Conservation (phyloP, 2,888 invertebrate species). For the Cheilosia impressa region DNA sequence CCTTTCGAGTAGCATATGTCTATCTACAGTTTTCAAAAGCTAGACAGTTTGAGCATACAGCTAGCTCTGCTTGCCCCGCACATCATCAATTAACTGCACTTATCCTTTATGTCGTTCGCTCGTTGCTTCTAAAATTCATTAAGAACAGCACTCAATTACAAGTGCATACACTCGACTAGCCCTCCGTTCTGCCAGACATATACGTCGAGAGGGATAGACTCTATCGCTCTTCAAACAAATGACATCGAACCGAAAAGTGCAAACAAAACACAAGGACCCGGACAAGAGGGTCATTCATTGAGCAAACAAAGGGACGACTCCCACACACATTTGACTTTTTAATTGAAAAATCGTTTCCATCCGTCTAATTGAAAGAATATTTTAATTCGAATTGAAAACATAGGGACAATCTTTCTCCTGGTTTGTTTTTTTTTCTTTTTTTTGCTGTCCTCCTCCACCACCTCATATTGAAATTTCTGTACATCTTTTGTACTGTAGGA, state of each 20-base stretch:
- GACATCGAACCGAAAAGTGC: conserved; percentile 66
- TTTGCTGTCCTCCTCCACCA: background rate
- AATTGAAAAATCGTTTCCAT: conserved; percentile 71
- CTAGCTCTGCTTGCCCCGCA: background rate
- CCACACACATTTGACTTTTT: conserved; percentile 66
- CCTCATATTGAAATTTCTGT: conserved; percentile 4
- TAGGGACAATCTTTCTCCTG: conserved; percentile 11
- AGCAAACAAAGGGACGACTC: conserved; percentile 64
- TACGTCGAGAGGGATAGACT: background rate
- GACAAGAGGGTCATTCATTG: conserved; percentile 64
- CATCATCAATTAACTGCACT: conserved; percentile 68
- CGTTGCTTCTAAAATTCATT: conserved; percentile 68
- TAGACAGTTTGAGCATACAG: conserved; percentile 17
- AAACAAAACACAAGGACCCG: conserved; percentile 70
- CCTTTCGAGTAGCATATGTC: conserved; percentile 36
- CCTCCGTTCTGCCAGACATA: conserved; percentile 32
- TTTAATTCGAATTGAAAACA: conserved; percentile 70
- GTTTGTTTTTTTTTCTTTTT: background rate
- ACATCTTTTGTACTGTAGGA: conserved; percentile 21
- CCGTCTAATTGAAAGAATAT: conserved; percentile 71
- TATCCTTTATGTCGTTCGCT: conserved; percentile 55
- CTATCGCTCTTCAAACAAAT: conserved; percentile 42
- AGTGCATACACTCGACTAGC: conserved; percentile 60
- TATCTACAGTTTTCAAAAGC: conserved; percentile 9
- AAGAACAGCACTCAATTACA: conserved; percentile 71